These are phyloP conservation scores for Nicator chloris DNA, from an alignment of 2,113 vertebrate species.

Conservation along the genomic window DNA sequence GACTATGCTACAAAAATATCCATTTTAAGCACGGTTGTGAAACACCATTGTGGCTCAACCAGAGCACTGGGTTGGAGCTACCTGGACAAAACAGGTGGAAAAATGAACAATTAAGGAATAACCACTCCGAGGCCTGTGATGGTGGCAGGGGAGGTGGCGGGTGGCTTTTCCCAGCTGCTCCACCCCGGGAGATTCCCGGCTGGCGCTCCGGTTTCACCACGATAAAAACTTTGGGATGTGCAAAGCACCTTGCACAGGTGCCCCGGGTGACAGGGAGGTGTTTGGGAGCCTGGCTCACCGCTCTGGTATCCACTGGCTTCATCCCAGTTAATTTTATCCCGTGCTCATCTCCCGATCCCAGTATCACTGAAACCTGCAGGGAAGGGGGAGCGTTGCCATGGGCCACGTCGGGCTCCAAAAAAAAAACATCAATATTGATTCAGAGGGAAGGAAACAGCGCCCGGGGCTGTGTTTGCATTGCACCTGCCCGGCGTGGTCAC, in stretches of 20 bases:
- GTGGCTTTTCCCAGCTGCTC: neutral
- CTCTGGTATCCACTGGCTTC: constrained; percentile 6
- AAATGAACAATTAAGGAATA: neutral
- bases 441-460: neutral
- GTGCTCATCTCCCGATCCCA: neutral
- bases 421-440: neutral
- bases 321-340: neutral
- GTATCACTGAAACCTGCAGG: neutral
- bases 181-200: neutral
- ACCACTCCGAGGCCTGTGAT: rapidly evolving
- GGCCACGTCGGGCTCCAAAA: rapidly evolving
- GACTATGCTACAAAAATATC: constrained; percentile 67
- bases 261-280: neutral
- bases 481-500: neutral
- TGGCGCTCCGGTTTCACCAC: rapidly evolving
- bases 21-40: constrained; percentile 44
- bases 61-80: neutral
- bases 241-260: neutral
- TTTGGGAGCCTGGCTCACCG: neutral
- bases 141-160: rapidly evolving
- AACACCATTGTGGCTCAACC: constrained; percentile 39
- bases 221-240: neutral
- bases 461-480: neutral
- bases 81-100: neutral
- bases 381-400: neutral